Percentiles rank a stretch among this genome's conserved stretches.
phyloP scores from a whole-genome alignment of 2,888 invertebrate genomes.

The Drosophila conformis region DNA sequence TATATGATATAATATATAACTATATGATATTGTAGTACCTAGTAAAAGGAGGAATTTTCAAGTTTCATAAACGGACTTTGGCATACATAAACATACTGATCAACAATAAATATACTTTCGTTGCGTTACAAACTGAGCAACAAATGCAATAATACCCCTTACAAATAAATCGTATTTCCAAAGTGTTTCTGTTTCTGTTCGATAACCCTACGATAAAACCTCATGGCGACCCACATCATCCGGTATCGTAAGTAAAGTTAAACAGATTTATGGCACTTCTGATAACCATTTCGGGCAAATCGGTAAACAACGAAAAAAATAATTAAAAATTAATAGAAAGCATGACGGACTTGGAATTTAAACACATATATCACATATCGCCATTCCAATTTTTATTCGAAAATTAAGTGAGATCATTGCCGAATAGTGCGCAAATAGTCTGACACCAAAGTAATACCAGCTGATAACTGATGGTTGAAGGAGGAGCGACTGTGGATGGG shows the following conservation, averaged over 20 bases:
- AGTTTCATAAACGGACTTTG: background rate
- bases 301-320: background rate
- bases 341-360: background rate
- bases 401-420: background rate
- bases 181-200: constrained; percentile 7
- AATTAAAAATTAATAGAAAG: background rate
- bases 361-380: background rate
- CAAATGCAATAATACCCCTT: background rate
- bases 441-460: background rate
- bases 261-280: constrained; percentile 19
- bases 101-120: background rate
- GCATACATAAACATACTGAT: background rate
- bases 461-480: background rate
- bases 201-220: background rate
- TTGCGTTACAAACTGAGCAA: background rate
- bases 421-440: background rate
- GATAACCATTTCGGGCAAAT: background rate
- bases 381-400: background rate
- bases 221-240: constrained; percentile 33
- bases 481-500: too few species aligned
- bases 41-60: background rate
- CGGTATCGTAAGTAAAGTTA: constrained; percentile 27
- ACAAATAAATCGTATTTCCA: background rate
- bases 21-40: background rate
- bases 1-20: too few species aligned